Evolutionary conservation across 2,797 vertebrate species (phyloP).

Genomic region (Hypotaenidia okinawae): DNA sequence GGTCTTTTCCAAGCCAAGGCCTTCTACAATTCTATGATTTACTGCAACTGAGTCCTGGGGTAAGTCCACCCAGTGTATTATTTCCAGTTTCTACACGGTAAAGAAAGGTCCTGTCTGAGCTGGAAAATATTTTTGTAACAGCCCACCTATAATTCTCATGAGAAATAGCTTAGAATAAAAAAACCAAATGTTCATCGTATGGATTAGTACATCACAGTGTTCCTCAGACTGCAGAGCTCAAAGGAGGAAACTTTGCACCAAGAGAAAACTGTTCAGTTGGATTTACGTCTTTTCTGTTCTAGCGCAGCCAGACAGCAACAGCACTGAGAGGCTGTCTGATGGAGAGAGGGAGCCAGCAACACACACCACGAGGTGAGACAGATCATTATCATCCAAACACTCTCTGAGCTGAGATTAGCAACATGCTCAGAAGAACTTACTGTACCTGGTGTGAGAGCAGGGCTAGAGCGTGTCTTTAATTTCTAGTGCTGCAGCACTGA

Average conservation of each 20-base stretch:
- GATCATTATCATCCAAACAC: neutral
- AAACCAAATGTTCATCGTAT: neutral
- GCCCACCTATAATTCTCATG: neutral
- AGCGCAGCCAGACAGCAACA: neutral
- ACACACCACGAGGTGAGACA: neutral
- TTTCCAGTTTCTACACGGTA: neutral
- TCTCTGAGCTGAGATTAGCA: neutral
- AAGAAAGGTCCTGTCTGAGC: neutral
- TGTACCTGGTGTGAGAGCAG: neutral
- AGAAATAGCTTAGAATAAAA: neutral
- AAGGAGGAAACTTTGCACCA: neutral
- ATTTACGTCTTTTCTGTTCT: neutral
- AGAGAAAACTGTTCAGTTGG: neutral
- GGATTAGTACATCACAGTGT: neutral
- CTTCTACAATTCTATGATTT: neutral
- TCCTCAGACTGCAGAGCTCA: neutral
- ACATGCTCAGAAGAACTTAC: neutral
- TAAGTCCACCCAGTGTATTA: neutral
- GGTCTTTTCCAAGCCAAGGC: too few relatives aligned
- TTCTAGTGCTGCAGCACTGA: neutral
- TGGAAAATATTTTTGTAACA: neutral
- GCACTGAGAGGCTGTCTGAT: neutral
- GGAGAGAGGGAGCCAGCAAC: neutral
- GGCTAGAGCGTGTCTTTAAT: fast-evolving
- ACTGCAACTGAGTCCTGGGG: neutral